These are phyloP conservation scores for Hoplodrina blanda DNA, from an alignment of 2,888 invertebrate genomes.

Conservation along the genomic window DNA sequence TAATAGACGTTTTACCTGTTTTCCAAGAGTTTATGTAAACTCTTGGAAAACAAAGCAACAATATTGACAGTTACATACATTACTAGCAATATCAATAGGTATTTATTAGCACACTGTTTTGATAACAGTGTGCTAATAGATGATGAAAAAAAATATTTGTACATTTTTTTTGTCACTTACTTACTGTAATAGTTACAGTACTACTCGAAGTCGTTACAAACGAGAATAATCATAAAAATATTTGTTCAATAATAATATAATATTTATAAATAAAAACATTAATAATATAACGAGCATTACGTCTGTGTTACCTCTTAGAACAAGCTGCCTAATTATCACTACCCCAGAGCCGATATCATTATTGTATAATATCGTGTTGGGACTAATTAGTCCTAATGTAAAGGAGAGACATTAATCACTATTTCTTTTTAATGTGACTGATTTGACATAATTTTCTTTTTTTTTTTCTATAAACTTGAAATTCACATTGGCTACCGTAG, in stretches of 20 bases:
- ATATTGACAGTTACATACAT: too few relatives aligned
- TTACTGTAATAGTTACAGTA: neutral
- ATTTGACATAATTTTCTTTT: too few relatives aligned
- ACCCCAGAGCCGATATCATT: conserved; percentile 3
- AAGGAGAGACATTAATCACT: neutral
- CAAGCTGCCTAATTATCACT: conserved; percentile 31
- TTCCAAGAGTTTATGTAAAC: too few relatives aligned
- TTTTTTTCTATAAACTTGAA: too few relatives aligned
- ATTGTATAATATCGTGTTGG: neutral
- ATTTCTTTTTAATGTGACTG: too few relatives aligned
- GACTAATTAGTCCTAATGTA: neutral
- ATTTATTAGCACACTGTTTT: too few relatives aligned
- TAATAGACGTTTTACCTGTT: too few relatives aligned
- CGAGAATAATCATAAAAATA: neutral
- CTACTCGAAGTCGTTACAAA: neutral
- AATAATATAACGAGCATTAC: neutral
- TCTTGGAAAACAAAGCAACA: too few relatives aligned
- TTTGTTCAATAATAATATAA: neutral
- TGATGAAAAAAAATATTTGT: too few relatives aligned
- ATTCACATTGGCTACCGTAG: neutral
- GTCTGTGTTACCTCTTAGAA: conserved; percentile 16
- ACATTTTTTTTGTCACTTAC: too few relatives aligned
- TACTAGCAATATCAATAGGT: too few relatives aligned
- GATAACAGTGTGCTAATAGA: too few relatives aligned
- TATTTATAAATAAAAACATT: neutral